Base-by-base conservation (phyloP, 1,140 invertebrate genomes). In the Monomorium pharaonis region DNA sequence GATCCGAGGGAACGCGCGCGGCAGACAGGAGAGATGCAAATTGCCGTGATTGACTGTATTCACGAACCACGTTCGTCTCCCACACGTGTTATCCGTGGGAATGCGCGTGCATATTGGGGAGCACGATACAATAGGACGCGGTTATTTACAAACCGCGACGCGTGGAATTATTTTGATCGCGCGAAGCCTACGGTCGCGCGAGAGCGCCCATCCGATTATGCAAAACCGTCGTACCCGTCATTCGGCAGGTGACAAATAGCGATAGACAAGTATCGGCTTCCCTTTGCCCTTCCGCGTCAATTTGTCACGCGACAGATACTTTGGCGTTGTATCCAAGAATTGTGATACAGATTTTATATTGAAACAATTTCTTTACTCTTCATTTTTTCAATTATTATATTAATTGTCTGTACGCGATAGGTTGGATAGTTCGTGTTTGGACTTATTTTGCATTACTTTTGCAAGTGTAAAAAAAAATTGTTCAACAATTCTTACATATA, bases 41-140 rank as follows among this genome's bases (percentile, higher is more conserved):
- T 93, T 92, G 84, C 81, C 84, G 70, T 92, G 91, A 93, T 92
- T 91, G 90, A 90, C 89, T 88, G 89, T 85, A 92, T 93, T 90
- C 91, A 86, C 76, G 88, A 84, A 86, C 83, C 65, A 56, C 85
- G 88, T 81, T 87, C 87, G 84, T 85, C 76, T 85, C 83, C 63
- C 72, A 62, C 84, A 76, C 44, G 44, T 37, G 67, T 56, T 62
- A 33, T 54, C 47, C 47, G 44, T 65, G 63, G 27, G 62, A 58
- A 44, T 62, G 18, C 56, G 21, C 27, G 62, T 42, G 62, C 16
- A 80, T 85, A 80, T 85, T 47, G 67, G 83, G 24, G n/a, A 44
- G 21, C 37, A 49, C 72, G 74, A 85, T 54, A 84, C 72, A 65
- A 77, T 80, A 42, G n/a, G 47, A 30, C 69, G 84, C 49, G 44